phyloP scores from a whole-genome alignment of 2,797 vertebrate species.

The Mormyrops attenuatus region DNA sequence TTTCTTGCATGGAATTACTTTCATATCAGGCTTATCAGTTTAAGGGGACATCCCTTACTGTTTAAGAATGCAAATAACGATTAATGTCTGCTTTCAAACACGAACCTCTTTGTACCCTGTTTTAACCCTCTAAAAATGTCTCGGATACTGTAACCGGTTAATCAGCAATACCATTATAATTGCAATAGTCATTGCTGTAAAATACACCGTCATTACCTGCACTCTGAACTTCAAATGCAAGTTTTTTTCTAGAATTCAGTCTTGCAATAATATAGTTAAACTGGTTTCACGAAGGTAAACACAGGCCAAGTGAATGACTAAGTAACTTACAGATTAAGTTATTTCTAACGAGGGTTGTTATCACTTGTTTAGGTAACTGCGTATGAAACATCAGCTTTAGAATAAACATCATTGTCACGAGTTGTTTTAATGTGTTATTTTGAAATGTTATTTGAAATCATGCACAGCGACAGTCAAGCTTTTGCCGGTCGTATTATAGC shows the following conservation, averaged over 20 bases:
- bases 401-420: not conserved
- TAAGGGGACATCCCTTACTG: not conserved
- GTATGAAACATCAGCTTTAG: not conserved
- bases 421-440: not conserved
- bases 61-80: not conserved
- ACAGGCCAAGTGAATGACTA: not conserved
- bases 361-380: not conserved
- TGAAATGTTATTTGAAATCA: not conserved
- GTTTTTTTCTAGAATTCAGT: not conserved
- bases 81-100: not conserved
- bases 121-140: not conserved
- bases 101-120: not conserved
- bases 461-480: not conserved
- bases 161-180: not conserved
- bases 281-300: not conserved
- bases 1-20: constrained; percentile 2
- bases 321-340: not conserved
- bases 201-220: not conserved
- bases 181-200: not conserved
- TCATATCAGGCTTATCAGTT: not conserved
- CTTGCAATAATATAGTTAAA: not conserved
- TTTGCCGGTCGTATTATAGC: not conserved
- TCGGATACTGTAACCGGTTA: not conserved
- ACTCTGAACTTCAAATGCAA: not conserved
- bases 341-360: not conserved